A percentile compares a stretch with the other conserved stretches of the same genome.
These are phyloP conservation scores for Bombus breviceps DNA, from an alignment of 1,140 invertebrate genomes.

Conservation along the genomic window DNA sequence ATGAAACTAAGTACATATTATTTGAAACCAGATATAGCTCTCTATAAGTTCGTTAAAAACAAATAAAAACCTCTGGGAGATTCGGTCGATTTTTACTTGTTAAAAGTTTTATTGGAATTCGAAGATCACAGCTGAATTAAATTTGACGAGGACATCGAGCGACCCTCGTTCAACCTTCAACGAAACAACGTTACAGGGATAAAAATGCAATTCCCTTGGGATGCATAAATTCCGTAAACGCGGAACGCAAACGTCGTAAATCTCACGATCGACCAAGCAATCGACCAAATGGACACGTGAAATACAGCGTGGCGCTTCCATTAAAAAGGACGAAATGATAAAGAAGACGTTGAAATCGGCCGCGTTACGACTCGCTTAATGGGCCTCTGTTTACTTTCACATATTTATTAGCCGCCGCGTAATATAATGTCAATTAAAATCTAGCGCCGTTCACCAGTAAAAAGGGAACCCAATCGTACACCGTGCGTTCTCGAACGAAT, in stretches of 20 bases:
- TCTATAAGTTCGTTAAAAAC: background rate
- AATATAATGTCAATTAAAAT: conserved; percentile 51
- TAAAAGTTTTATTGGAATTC: background rate
- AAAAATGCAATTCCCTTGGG: conserved; percentile 9
- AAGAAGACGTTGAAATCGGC: conserved; percentile 32
- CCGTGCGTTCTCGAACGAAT: background rate
- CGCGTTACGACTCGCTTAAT: conserved; percentile 41
- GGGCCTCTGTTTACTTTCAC: conserved; percentile 35
- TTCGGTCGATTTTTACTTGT: background rate
- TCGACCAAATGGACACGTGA: conserved; percentile 49
- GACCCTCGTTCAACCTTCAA: background rate
- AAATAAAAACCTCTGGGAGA: background rate
- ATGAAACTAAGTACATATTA: background rate
- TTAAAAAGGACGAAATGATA: conserved; percentile 53
- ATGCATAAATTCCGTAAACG: conserved; percentile 46
- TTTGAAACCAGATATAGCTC: background rate
- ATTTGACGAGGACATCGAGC: conserved; percentile 5
- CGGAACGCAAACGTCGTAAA: conserved; percentile 32
- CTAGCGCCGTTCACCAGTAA: background rate
- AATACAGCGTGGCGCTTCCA: conserved; percentile 46
- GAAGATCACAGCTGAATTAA: background rate
- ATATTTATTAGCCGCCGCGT: conserved; percentile 40
- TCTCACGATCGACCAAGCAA: conserved; percentile 47
- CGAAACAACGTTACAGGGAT: conserved; percentile 21
- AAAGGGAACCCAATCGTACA: background rate